Evolutionary conservation across 2,888 invertebrate species (phyloP), one percentile per base, ranked within the genome.

Genomic region (Loripinus fragilis): DNA sequence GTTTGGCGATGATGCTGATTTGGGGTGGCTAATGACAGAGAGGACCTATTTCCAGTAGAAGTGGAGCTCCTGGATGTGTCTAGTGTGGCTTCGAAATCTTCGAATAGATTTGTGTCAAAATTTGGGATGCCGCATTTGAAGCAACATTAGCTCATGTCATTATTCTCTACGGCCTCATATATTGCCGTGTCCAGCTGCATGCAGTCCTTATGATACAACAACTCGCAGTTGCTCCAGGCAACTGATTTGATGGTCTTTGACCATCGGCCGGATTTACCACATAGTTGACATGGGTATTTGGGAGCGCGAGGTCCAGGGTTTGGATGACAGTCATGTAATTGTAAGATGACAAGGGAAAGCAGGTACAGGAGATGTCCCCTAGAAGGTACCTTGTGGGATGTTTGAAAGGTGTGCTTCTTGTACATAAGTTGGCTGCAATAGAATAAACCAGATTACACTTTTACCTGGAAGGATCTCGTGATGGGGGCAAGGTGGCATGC

Each of bases 61-160:
- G 52, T 71, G 28, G 65, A 64, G 42, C 70, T 76, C 15, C 42
- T 68, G 25, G 45, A 71, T 17, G 71, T 30, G n/a, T 10, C 60
- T 10, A 25, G 20, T 30, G 52, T 33, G 20, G n/a, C 33, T 45
- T 74, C 72, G 50, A 72, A 79, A 17, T 79, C 79, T 66, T 45
- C 35, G 35, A 75, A 79, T 20, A 79, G 35, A 45, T 72, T 79
- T 3, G 69, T 55, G 52, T 75, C 67, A 35, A 79, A 75, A 35
- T 75, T 69, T 33, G 68, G 71, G n/a, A 75, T 23, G 25, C 74
- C 71, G 48, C 75, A 79, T 25, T 48, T 65, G 64, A 74, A 75
- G 50, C 79, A 75, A 35, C 74, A 41, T 75, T 69, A 71, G 12
- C 50, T 68, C 10, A 41, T 52, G 15, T 76, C 79, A 23, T 1